Conservation (phyloP, 2,888 invertebrate genomes). For the Calliscelio sp. region DNA sequence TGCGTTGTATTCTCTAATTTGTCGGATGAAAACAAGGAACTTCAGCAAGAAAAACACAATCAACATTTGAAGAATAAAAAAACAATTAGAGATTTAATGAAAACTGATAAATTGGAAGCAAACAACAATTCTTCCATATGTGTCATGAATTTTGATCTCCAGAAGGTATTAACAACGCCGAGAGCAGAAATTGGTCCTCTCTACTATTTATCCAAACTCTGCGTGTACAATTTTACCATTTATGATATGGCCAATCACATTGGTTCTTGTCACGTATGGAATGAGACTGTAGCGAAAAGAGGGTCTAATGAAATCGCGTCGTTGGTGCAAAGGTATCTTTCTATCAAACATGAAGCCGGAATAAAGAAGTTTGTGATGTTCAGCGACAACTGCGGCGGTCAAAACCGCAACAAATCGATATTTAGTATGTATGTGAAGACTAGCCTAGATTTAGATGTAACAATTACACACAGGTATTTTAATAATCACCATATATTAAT, state of each 20-base stretch:
- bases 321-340: not conserved
- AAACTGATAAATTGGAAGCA: not conserved
- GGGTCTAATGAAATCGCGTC: constrained; percentile 22
- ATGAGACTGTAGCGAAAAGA: constrained; percentile 14
- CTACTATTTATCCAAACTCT: constrained; percentile 22
- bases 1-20: too few species aligned
- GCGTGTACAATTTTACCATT: constrained; percentile 25
- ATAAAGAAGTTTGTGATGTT: constrained; percentile 8
- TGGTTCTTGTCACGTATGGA: constrained; percentile 23
- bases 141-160: not conserved
- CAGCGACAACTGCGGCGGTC: constrained; percentile 33
- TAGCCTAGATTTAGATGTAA: not conserved
- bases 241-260: constrained; percentile 1
- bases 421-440: constrained; percentile 31
- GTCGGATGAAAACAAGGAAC: too few species aligned
- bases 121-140: not conserved
- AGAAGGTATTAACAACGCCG: too few species aligned
- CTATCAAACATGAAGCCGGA: not conserved
- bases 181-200: too few species aligned
- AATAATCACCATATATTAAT: too few species aligned
- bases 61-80: not conserved
- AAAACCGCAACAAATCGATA: constrained; percentile 20
- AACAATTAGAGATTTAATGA: not conserved
- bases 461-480: constrained; percentile 46
- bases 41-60: not conserved